Conservation (phyloP, 2,888 invertebrate species). For the Acanthosepion esculentum region DNA sequence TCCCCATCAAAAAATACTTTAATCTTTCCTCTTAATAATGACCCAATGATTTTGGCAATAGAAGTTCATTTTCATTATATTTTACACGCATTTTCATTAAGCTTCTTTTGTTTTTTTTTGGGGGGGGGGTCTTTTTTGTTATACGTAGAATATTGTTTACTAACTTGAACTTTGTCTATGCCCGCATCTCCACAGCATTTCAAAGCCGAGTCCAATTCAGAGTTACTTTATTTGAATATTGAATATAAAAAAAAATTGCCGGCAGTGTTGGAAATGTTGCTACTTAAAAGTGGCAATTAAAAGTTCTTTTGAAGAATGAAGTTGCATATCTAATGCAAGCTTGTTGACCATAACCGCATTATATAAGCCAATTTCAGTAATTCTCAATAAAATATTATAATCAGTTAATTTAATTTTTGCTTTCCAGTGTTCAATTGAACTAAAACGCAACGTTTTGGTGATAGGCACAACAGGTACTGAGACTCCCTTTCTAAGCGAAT, state of each 20-base stretch:
- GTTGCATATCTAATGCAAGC: neutral
- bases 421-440: conserved; percentile 70
- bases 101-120: no score
- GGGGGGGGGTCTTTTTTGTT: no score
- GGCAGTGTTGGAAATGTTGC: neutral
- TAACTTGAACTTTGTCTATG: no score
- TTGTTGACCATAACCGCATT: neutral
- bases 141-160: no score
- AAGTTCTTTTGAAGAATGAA: neutral
- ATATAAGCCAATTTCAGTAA: no score
- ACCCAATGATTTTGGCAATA: no score
- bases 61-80: no score
- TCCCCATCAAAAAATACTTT: no score
- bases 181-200: no score
- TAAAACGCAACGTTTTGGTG: conserved; percentile 88
- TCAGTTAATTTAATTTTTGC: neutral
- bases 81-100: no score
- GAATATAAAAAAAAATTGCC: neutral
- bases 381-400: no score
- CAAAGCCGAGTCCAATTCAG: neutral
- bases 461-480: conserved; percentile 96
- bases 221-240: neutral
- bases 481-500: conserved; percentile 89
- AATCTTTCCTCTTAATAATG: no score
- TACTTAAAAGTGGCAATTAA: neutral